Evolutionary conservation across 1,140 invertebrate genomes (phyloP).

Genomic region (Lasaia peninsularis): DNA sequence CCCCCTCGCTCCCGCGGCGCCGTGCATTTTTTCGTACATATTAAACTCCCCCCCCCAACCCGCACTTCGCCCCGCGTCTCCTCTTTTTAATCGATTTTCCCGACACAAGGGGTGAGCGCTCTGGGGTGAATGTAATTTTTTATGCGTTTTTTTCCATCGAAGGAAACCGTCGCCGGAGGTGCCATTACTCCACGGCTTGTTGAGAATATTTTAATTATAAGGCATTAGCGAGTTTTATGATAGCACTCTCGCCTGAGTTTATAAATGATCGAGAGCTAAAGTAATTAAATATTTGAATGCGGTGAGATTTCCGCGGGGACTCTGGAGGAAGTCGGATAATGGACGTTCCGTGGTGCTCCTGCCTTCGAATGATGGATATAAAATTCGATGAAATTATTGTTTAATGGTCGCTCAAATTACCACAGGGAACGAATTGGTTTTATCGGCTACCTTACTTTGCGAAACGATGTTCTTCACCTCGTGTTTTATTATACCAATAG

Average conservation of each 20-base stretch:
- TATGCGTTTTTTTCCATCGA: slow-evolving; percentile 76
- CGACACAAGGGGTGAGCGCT: slow-evolving; percentile 75
- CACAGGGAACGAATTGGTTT: slow-evolving; percentile 36
- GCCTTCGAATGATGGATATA: slow-evolving; percentile 71
- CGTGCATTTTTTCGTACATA: slow-evolving; percentile 78
- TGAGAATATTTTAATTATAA: slow-evolving; percentile 79
- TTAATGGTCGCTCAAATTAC: slow-evolving; percentile 67
- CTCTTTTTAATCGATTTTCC: slow-evolving; percentile 78
- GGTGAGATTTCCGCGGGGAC: slow-evolving; percentile 73
- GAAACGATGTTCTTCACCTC: slow-evolving; percentile 9
- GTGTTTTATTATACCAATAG: slow-evolving; percentile 5
- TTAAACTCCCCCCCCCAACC: slow-evolving; percentile 66
- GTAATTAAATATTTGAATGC: slow-evolving; percentile 77
- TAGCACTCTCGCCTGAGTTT: slow-evolving; percentile 71
- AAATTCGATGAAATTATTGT: slow-evolving; percentile 73
- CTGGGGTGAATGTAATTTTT: slow-evolving; percentile 79
- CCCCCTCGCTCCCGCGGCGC: slow-evolving; percentile 66
- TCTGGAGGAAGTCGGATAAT: slow-evolving; percentile 54
- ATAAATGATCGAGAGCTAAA: slow-evolving; percentile 72
- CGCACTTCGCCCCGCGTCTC: slow-evolving; percentile 59
- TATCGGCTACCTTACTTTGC: slow-evolving; percentile 20
- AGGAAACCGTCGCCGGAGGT: slow-evolving; percentile 70
- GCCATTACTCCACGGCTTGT: slow-evolving; percentile 78
- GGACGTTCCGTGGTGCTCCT: slow-evolving; percentile 46
- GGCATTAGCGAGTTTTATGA: slow-evolving; percentile 76